phyloP scores from a whole-genome alignment of 1,140 invertebrate genomes.

The Oryzaephilus surinamensis region DNA sequence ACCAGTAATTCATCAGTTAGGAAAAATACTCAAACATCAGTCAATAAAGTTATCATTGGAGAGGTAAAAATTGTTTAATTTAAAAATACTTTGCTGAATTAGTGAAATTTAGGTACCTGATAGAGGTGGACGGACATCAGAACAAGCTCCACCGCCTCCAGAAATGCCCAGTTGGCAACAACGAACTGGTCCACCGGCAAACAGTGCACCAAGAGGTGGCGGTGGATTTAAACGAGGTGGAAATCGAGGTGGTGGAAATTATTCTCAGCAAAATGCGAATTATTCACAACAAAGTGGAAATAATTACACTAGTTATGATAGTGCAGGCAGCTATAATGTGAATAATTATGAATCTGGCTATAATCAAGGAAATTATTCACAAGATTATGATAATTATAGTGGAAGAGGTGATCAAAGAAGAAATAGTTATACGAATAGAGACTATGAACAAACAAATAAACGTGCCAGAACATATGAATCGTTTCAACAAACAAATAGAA shows the following conservation, averaged over 20 bases:
- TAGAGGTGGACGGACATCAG: conserved; percentile 78
- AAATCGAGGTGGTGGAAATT: conserved; percentile 11
- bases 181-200: conserved; percentile 29
- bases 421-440: no score
- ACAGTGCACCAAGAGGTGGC: conserved; percentile 26
- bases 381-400: conserved; percentile 14
- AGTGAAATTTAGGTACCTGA: conserved; percentile 56
- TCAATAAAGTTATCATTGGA: conserved; percentile 84
- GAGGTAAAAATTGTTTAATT: conserved; percentile 36
- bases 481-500: conserved; percentile 29
- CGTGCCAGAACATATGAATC: conserved; percentile 32
- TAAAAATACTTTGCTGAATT: background rate
- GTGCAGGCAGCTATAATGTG: conserved; percentile 20
- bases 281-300: conserved; percentile 7
- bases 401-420: conserved; percentile 9
- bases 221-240: conserved; percentile 22
- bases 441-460: conserved; percentile 27
- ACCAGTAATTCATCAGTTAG: conserved; percentile 71
- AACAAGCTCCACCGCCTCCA: conserved; percentile 82
- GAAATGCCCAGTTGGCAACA: conserved; percentile 93
- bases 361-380: conserved; percentile 5
- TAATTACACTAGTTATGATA: conserved; percentile 12
- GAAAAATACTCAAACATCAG: conserved; percentile 64
- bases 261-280: conserved; percentile 6
- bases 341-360: background rate